Percentiles rank a stretch among this genome's conserved stretches.
phyloP scores from a whole-genome alignment of 2,797 vertebrate genomes.

The Sorex maritimensis region DNA sequence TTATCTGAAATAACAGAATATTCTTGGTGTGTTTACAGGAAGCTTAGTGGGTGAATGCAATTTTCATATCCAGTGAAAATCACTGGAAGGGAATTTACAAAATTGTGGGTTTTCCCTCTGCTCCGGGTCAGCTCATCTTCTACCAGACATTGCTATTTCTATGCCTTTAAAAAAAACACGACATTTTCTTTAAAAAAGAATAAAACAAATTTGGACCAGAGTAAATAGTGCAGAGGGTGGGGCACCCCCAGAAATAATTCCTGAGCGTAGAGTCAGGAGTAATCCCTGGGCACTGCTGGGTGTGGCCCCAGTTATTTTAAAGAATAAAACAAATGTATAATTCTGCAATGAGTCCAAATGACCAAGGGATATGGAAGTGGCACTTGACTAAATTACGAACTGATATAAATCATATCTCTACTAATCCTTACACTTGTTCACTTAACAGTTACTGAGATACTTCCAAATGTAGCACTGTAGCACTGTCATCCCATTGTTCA shows the following conservation, averaged over 20 bases:
- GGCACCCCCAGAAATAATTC: too few species aligned
- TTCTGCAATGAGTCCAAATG: conserved; percentile 37
- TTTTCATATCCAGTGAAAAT: conserved; percentile 45
- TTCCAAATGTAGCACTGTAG: neutral
- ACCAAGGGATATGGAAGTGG: neutral
- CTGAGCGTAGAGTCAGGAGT: too few species aligned
- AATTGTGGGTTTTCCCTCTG: conserved; percentile 47
- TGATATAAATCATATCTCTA: neutral
- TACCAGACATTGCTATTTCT: conserved; percentile 35
- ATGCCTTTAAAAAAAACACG: conserved; percentile 48
- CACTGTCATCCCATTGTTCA: too few species aligned
- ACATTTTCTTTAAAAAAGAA: conserved; percentile 62
- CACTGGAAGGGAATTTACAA: conserved; percentile 28
- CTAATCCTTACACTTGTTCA: neutral
- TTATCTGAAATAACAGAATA: conserved; percentile 53
- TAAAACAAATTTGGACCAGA: conserved; percentile 42
- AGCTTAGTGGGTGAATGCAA: conserved; percentile 47
- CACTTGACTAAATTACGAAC: conserved; percentile 60
- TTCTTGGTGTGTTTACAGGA: conserved; percentile 16
- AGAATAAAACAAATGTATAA: too few species aligned
- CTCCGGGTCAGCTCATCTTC: conserved; percentile 41
- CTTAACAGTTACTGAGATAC: conserved; percentile 11
- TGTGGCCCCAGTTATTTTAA: too few species aligned
- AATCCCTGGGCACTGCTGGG: too few species aligned
- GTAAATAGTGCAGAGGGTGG: neutral